These are phyloP conservation scores for Tympanuchus pallidicinctus DNA, from an alignment of 2,113 vertebrate genomes.

Conservation along the genomic window DNA sequence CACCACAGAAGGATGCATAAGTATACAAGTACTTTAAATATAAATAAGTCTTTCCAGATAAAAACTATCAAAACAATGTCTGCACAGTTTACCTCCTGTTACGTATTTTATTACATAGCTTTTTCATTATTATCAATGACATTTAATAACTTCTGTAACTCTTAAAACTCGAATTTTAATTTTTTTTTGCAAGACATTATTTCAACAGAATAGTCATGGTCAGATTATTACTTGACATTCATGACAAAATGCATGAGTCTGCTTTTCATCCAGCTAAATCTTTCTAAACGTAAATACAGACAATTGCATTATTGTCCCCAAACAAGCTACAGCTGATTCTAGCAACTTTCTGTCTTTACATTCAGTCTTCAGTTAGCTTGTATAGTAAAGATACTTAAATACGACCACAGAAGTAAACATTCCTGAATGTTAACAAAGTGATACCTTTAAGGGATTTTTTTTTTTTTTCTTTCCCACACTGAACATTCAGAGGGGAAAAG, in stretches of 20 bases:
- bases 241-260: not conserved
- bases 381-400: not conserved
- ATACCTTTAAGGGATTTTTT: too few species aligned
- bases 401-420: not conserved
- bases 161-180: not conserved
- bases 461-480: too few species aligned
- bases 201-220: not conserved
- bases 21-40: not conserved
- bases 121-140: not conserved
- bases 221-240: not conserved
- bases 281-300: not conserved
- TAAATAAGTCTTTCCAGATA: not conserved
- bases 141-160: not conserved
- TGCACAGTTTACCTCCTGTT: not conserved
- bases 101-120: not conserved
- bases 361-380: not conserved
- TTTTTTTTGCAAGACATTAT: not conserved
- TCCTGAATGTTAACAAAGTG: not conserved
- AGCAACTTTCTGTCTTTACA: not conserved
- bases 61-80: not conserved
- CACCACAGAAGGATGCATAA: not conserved
- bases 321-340: not conserved
- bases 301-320: not conserved
- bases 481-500: too few species aligned
- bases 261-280: not conserved